phyloP scores from a whole-genome alignment of 2,797 vertebrate genomes.

The Onychomys torridus region DNA sequence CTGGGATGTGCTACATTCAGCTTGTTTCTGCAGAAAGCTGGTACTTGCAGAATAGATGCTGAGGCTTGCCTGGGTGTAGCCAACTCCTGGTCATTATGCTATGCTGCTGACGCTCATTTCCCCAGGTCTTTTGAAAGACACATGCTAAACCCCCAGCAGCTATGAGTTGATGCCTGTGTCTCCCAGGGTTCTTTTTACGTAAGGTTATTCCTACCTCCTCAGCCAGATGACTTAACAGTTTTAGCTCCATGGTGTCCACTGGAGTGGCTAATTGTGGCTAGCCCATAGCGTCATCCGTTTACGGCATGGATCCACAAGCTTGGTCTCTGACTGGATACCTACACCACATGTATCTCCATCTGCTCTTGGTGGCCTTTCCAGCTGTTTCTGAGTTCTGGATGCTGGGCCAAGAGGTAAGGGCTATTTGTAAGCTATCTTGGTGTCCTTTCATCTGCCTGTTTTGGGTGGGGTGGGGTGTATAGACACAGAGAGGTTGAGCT shows the following conservation, averaged over 20 bases:
- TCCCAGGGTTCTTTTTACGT: rapidly evolving
- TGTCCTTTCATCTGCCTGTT: rapidly evolving
- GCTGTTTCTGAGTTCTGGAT: not conserved
- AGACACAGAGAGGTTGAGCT: rapidly evolving
- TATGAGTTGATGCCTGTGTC: not conserved
- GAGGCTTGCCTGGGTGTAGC: rapidly evolving
- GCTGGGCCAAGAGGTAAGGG: not conserved
- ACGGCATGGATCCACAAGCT: rapidly evolving
- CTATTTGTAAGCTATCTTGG: rapidly evolving
- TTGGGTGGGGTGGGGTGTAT: rapidly evolving
- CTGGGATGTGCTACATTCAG: rapidly evolving
- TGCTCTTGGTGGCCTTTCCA: rapidly evolving
- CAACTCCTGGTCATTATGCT: not conserved
- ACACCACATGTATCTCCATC: rapidly evolving
- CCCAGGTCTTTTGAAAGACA: rapidly evolving
- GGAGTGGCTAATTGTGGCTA: not conserved
- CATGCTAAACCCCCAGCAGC: rapidly evolving
- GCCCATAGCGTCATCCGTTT: rapidly evolving
- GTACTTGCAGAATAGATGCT: not conserved
- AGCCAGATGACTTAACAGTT: not conserved
- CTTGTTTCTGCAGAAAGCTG: rapidly evolving
- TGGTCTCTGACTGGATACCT: rapidly evolving
- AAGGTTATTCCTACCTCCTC: not conserved
- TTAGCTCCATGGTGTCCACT: too few species aligned
- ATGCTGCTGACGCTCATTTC: rapidly evolving